These are phyloP conservation scores for Pseudopodoces humilis DNA, from an alignment of 2,113 vertebrate species.

Conservation along the genomic window DNA sequence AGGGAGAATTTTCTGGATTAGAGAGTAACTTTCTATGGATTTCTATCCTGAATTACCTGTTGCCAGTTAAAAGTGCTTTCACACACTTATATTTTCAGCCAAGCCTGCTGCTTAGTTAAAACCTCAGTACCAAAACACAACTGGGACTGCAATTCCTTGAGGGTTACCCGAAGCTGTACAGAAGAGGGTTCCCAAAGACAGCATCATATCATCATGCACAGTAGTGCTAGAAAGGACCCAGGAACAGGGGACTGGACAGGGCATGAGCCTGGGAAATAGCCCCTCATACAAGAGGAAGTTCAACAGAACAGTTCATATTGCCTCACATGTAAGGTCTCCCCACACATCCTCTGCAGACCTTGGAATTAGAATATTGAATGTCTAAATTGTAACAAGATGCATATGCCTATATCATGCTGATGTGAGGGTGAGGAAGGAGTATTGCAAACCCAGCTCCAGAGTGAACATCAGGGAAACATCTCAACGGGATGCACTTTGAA, in stretches of 20 bases:
- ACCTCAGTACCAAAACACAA: neutral
- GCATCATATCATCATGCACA: neutral
- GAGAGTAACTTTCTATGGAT: neutral
- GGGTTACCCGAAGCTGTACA: neutral
- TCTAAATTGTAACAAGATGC: neutral
- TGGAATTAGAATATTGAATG: neutral
- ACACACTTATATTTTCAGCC: neutral
- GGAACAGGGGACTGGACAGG: neutral
- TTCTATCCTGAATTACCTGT: neutral
- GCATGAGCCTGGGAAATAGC: neutral
- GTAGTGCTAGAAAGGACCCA: neutral
- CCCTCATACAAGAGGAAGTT: neutral
- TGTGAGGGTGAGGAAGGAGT: neutral
- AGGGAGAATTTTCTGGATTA: conserved; percentile 26
- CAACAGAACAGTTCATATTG: neutral
- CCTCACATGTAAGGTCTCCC: neutral
- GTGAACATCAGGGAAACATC: neutral
- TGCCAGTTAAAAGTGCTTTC: conserved; percentile 39
- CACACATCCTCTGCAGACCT: neutral
- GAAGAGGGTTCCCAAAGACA: neutral
- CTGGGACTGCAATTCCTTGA: neutral
- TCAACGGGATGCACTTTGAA: neutral
- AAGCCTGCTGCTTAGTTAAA: conserved; percentile 28
- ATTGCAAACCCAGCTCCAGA: conserved; percentile 19
- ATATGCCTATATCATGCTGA: neutral